Evolutionary conservation across 2,888 invertebrate species (phyloP).

Genomic region (Vannuccia rotundouncinata): DNA sequence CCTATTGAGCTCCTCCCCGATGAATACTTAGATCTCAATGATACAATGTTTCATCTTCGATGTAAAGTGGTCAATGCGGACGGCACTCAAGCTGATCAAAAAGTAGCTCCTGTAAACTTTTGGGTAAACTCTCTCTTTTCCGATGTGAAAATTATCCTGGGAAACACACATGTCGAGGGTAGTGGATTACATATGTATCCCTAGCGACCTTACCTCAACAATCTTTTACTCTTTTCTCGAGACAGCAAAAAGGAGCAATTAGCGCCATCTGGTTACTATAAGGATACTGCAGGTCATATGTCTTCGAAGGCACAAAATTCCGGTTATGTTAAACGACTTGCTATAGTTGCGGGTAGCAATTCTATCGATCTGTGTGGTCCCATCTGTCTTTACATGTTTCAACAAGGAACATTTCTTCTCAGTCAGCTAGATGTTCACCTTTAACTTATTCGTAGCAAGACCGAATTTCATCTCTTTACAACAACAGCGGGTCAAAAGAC

Average conservation of each 20-base stretch:
- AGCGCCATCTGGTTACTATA: background rate
- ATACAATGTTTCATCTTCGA: background rate
- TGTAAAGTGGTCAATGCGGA: too few relatives aligned
- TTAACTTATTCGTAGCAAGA: background rate
- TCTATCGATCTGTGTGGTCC: slow-evolving; percentile 3
- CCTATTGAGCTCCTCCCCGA: background rate
- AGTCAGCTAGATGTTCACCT: background rate
- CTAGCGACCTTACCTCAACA: background rate
- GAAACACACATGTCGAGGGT: background rate
- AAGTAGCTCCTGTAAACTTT: background rate
- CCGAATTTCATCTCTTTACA: background rate
- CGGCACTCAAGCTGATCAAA: background rate
- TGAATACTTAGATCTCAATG: background rate
- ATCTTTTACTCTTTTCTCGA: background rate
- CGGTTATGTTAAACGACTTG: background rate
- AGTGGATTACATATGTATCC: slow-evolving; percentile 4
- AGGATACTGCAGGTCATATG: background rate
- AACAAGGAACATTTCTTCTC: background rate
- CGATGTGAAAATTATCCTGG: background rate
- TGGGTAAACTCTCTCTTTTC: background rate
- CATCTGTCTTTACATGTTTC: background rate
- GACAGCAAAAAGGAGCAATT: background rate
- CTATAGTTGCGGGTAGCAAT: background rate
- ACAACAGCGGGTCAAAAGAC: background rate
- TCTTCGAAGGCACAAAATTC: background rate